A percentile compares a stretch with the other conserved stretches of the same genome.
Evolutionary conservation across 2,797 vertebrate species (phyloP).

Genomic region (Phrynocephalus forsythii): DNA sequence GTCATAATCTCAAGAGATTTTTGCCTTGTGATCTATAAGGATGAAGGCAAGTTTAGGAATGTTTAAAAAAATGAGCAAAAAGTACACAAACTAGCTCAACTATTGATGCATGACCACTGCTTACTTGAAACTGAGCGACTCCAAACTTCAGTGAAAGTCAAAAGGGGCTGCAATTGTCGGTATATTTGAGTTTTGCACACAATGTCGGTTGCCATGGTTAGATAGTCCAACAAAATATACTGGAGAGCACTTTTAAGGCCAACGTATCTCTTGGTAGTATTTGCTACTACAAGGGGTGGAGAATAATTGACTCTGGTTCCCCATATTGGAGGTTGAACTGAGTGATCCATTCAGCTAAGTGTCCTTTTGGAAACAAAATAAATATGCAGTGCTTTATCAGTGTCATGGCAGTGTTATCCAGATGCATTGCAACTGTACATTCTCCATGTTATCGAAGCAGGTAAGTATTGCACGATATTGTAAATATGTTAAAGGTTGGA

Average conservation of each 20-base stretch:
- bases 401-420: background rate
- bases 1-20: too few species aligned
- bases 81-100: too few species aligned
- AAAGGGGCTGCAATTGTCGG: too few species aligned
- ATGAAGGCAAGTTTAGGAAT: too few species aligned
- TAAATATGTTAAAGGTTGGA: slow-evolving; percentile 9
- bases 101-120: too few species aligned
- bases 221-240: background rate
- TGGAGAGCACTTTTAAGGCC: background rate
- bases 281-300: background rate
- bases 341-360: background rate
- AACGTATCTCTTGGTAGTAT: background rate
- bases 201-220: background rate
- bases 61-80: too few species aligned
- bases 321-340: background rate
- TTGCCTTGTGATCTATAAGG: too few species aligned
- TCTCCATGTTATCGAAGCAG: background rate
- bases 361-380: slow-evolving; percentile 5
- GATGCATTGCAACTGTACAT: background rate
- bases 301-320: background rate
- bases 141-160: too few species aligned
- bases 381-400: background rate
- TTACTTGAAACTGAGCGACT: too few species aligned
- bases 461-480: slow-evolving; percentile 2
- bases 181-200: too few species aligned